phyloP scores from a whole-genome alignment of 2,888 invertebrate genomes.

The Scaptomyza parva region DNA sequence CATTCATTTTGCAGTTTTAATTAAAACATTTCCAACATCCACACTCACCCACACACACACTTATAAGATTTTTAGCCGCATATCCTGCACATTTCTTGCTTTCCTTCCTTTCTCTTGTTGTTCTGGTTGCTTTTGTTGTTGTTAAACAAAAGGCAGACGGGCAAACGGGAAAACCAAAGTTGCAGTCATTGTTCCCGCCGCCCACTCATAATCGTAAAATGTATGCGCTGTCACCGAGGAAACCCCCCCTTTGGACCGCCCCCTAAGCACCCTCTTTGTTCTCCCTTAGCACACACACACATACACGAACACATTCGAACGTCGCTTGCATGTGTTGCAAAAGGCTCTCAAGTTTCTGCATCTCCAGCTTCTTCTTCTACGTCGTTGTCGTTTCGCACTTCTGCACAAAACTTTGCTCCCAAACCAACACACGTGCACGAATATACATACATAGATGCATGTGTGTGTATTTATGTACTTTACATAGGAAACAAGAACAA shows the following conservation, averaged over 20 bases:
- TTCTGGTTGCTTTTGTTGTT: neutral
- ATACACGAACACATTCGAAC: constrained; percentile 5
- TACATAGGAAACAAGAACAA: constrained; percentile 33
- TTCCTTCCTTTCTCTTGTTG: neutral
- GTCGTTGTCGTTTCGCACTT: constrained; percentile 25
- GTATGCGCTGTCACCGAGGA: constrained; percentile 69
- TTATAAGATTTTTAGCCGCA: constrained; percentile 5
- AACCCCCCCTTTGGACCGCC: neutral
- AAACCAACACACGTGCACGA: neutral
- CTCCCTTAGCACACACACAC: neutral
- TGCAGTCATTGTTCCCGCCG: constrained; percentile 20
- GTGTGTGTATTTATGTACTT: neutral
- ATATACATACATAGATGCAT: neutral
- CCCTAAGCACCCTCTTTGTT: neutral
- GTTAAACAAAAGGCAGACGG: constrained; percentile 29
- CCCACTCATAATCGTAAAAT: constrained; percentile 77
- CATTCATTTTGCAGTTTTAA: constrained; percentile 80
- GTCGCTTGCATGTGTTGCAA: constrained; percentile 37
- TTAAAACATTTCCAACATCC: constrained; percentile 68
- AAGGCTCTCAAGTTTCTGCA: constrained; percentile 21
- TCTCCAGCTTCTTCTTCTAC: neutral
- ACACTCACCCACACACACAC: constrained; percentile 19
- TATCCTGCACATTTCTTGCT: constrained; percentile 29
- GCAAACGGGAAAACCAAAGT: constrained; percentile 2
- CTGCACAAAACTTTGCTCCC: constrained; percentile 44